Conservation (phyloP, 2,797 vertebrate species). For the Otolemur crassicaudatus region DNA sequence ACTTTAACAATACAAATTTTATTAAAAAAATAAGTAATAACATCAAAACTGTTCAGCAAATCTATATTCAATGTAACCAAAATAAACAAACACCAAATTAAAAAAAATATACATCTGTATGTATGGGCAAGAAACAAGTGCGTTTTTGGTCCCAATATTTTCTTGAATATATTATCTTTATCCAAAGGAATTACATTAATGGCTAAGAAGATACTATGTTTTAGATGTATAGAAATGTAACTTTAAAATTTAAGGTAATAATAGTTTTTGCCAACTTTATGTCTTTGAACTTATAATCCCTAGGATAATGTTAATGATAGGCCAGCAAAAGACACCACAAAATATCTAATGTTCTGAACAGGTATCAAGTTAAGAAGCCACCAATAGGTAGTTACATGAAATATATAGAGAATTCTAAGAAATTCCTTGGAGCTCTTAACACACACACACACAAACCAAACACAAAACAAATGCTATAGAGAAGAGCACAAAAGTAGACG, state of each 20-base stretch:
- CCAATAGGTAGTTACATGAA: constrained; percentile 44
- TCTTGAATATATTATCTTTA: constrained; percentile 84
- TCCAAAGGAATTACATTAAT: constrained; percentile 77
- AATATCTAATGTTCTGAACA: constrained; percentile 54
- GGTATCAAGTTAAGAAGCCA: constrained; percentile 61
- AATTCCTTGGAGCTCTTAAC: constrained; percentile 43
- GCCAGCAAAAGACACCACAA: background rate
- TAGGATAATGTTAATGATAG: constrained; percentile 62
- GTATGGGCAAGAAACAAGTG: constrained; percentile 80
- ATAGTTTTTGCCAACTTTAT: constrained; percentile 54
- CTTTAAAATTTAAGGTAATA: constrained; percentile 66
- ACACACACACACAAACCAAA: background rate
- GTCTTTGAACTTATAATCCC: constrained; percentile 43
- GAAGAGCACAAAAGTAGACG: constrained; percentile 55
- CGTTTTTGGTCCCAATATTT: constrained; percentile 78
- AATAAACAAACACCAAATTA: constrained; percentile 81
- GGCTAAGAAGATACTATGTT: constrained; percentile 70
- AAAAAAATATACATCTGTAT: constrained; percentile 79
- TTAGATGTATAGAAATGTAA: constrained; percentile 64
- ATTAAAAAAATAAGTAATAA: constrained; percentile 83
- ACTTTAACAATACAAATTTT: constrained; percentile 78
- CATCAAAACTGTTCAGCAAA: constrained; percentile 79
- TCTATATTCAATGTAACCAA: constrained; percentile 81
- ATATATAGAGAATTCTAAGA: constrained; percentile 47
- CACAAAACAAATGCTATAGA: constrained; percentile 45